Evolutionary conservation across 2,797 vertebrate species (phyloP), one percentile per base, ranked within the genome.

Genomic region (Fistularia commersonii): DNA sequence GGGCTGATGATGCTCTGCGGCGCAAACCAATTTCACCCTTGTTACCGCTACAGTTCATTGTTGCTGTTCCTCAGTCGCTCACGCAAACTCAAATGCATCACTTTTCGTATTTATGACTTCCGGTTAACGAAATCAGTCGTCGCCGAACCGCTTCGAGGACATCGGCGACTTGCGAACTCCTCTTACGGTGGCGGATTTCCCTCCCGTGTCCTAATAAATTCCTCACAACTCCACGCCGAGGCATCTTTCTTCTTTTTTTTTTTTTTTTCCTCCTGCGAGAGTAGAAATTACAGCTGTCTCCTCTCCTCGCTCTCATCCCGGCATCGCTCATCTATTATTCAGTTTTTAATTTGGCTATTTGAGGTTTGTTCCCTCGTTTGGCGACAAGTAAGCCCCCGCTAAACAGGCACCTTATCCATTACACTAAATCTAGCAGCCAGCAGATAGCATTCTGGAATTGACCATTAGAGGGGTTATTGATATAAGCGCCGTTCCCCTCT

Each of bases 331-430:
- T 92, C 85, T 89, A 91, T 91, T 91, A 91, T 91, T 91, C 86
- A 91, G 85, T 77, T 90, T 90, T 91, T 91, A 90, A 91, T 91
- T 91, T 90, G 87, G 81, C 87, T 87, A 86, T 91, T 90, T 85
- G 88, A 90, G 87, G 85, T 90, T 88, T 87, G 81, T 83, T 86
- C 86, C 83, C 86, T 87, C 81, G 73, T 89, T 88, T 88, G 81
- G 84, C 80, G 85, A 81, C 87, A 83, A 86, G 83, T 83, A 83
- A 87, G 82, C 77, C 80, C 79, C 79, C 76, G 84, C 83, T 88
- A 88, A 89, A 89, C 79, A 83, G 80, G 80, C 84, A 88, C 82
- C 88, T 88, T 87, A 89, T 90, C 80, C 87, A 89, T 87, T 89
- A 90, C 82, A 87, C 77, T 82, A 84, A 88, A 89, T 86, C 85